Conservation (phyloP, 2,113 vertebrate species). For the Acanthisitta chloris region DNA sequence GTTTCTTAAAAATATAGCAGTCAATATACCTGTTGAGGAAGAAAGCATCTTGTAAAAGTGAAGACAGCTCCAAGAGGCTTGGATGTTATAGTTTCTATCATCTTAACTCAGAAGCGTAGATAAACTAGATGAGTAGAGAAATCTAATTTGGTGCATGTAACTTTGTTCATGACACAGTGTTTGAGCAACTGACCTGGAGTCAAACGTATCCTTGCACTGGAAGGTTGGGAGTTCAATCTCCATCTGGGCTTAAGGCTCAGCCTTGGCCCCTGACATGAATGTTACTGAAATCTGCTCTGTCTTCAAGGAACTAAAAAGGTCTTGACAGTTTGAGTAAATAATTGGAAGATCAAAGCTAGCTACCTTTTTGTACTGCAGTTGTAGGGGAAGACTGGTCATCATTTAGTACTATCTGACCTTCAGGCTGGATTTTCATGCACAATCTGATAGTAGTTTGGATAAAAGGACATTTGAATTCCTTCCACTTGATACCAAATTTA, state of each 20-base stretch:
- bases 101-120: neutral
- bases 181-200: neutral
- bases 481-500: neutral
- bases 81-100: neutral
- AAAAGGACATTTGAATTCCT: neutral
- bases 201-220: neutral
- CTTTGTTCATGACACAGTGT: neutral
- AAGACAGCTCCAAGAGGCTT: neutral
- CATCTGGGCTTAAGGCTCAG: neutral
- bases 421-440: neutral
- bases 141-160: neutral
- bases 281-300: neutral
- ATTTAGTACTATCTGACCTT: neutral
- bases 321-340: conserved; percentile 40
- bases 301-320: neutral
- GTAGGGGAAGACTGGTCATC: neutral
- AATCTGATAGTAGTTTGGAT: neutral
- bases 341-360: conserved; percentile 31
- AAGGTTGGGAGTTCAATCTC: conserved; percentile 4
- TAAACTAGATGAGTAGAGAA: neutral
- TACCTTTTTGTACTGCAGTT: neutral
- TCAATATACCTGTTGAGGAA: neutral
- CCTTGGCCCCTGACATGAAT: neutral
- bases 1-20: neutral
- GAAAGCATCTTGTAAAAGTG: neutral